Conservation (phyloP, 2,888 invertebrate genomes). For the Xanthorhoe spadicearia region DNA sequence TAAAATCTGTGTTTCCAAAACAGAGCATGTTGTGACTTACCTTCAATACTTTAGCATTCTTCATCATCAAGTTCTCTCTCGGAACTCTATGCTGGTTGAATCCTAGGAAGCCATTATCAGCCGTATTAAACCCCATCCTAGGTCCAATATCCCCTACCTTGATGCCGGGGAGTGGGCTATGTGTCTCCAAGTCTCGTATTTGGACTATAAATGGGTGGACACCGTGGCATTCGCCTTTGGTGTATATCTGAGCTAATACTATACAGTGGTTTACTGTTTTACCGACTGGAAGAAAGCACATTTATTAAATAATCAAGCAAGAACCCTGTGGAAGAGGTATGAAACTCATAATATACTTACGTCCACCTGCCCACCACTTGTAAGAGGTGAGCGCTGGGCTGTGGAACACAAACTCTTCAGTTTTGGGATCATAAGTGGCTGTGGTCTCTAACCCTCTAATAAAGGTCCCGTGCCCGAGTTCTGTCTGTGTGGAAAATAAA, state of each 20-base stretch:
- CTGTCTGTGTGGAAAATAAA: conserved; percentile 83
- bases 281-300: conserved; percentile 87
- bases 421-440: conserved; percentile 93
- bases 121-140: conserved; percentile 94
- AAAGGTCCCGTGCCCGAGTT: conserved; percentile 97
- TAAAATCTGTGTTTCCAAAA: too few species aligned
- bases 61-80: conserved; percentile 94
- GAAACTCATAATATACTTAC: conserved; percentile 83
- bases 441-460: conserved; percentile 96
- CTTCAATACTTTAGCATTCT: conserved; percentile 90
- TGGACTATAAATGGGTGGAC: conserved; percentile 96
- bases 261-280: conserved; percentile 95
- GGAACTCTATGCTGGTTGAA: conserved; percentile 94
- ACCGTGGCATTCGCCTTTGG: conserved; percentile 91
- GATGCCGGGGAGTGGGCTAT: conserved; percentile 92
- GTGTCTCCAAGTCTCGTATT: conserved; percentile 92
- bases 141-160: conserved; percentile 97
- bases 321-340: too few species aligned
- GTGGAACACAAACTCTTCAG: conserved; percentile 94
- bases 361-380: conserved; percentile 98
- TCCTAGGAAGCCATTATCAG: conserved; percentile 96
- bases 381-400: conserved; percentile 94
- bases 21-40: too few species aligned
- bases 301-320: too few species aligned
- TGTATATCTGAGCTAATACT: conserved; percentile 94